These are phyloP conservation scores for Sandelia bainsii DNA, from an alignment of 2,797 vertebrate species.

Conservation along the genomic window DNA sequence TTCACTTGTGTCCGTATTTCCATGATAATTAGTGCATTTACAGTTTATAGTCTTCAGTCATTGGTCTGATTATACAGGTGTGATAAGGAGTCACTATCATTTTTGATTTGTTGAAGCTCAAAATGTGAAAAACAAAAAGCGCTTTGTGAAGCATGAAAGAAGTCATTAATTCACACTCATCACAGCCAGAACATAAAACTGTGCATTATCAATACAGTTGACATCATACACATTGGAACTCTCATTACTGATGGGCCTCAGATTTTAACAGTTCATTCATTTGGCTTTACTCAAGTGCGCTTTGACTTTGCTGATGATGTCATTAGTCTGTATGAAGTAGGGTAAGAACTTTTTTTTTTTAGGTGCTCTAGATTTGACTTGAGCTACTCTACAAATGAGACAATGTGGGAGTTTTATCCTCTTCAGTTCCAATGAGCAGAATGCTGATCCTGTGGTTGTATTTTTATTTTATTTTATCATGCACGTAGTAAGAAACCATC, in stretches of 20 bases:
- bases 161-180: constrained; percentile 44
- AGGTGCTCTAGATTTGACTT: constrained; percentile 66
- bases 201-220: constrained; percentile 24
- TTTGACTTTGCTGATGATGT: constrained; percentile 74
- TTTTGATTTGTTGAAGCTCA: constrained; percentile 37
- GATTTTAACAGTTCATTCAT: constrained; percentile 61
- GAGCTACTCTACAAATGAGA: constrained; percentile 54
- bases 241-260: constrained; percentile 29
- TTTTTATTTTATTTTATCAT: constrained; percentile 47
- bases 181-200: constrained; percentile 36
- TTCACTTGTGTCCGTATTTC: constrained; percentile 34
- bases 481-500: constrained; percentile 45
- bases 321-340: constrained; percentile 62
- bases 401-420: constrained; percentile 19
- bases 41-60: constrained; percentile 40
- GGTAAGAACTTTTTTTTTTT: constrained; percentile 53
- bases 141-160: constrained; percentile 44
- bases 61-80: constrained; percentile 33
- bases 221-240: constrained; percentile 43
- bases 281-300: constrained; percentile 69
- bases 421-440: constrained; percentile 40
- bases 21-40: constrained; percentile 21
- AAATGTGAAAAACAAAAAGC: constrained; percentile 47
- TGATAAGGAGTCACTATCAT: constrained; percentile 39
- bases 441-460: constrained; percentile 26